Evolutionary conservation across 2,888 invertebrate genomes (phyloP).

Genomic region (Cyaniris semiargus): DNA sequence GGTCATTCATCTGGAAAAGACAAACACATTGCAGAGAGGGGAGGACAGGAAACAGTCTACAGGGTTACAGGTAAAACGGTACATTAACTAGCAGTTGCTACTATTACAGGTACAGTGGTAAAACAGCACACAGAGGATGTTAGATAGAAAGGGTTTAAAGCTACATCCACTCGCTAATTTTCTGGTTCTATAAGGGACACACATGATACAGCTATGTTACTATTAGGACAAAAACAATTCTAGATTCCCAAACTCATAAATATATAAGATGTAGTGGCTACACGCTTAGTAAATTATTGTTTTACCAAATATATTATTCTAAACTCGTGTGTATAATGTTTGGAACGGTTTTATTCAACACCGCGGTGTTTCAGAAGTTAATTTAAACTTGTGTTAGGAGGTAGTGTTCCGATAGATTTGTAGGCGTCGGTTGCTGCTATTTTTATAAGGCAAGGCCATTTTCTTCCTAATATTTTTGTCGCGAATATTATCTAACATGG

Average conservation of each 20-base stretch:
- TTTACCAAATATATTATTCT: background rate
- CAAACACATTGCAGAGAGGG: conserved; percentile 2
- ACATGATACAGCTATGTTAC: background rate
- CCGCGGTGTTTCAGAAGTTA: background rate
- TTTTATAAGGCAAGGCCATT: background rate
- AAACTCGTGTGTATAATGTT: background rate
- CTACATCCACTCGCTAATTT: background rate
- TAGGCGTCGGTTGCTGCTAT: background rate
- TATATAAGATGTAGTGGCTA: background rate
- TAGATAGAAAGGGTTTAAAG: background rate
- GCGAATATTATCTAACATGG: background rate
- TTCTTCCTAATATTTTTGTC: background rate
- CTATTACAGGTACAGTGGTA: background rate
- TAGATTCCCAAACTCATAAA: background rate
- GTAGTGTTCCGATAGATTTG: background rate
- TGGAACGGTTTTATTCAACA: background rate
- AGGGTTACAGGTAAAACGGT: background rate
- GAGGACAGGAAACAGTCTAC: background rate
- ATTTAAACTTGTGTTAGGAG: conserved; percentile 1
- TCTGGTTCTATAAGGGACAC: background rate
- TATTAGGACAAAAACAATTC: background rate
- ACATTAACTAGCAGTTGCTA: background rate
- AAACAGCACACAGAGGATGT: no score
- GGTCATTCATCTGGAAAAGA: conserved; percentile 63
- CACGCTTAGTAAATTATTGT: background rate